Evolutionary conservation across 2,888 invertebrate genomes (phyloP).

Genomic region (Thalpophila matura): DNA sequence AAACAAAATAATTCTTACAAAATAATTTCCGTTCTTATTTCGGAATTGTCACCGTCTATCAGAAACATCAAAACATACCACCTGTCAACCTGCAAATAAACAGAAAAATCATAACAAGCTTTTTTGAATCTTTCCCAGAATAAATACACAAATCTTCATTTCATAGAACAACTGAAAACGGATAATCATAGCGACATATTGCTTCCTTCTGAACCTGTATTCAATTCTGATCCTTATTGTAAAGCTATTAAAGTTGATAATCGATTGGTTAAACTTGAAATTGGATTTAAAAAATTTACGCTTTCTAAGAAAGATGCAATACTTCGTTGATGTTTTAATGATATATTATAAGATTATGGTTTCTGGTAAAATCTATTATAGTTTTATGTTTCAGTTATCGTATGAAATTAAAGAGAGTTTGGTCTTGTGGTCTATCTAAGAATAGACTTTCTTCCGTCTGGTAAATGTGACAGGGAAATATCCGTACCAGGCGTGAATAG

Average conservation of each 20-base stretch:
- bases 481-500: too few species aligned
- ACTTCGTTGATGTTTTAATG: conserved; percentile 45
- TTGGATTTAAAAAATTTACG: conserved; percentile 34
- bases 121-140: conserved; percentile 50
- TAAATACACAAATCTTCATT: conserved; percentile 46
- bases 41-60: background rate
- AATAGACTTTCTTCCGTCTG: conserved; percentile 1
- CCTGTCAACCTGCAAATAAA: conserved; percentile 13
- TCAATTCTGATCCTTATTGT: conserved; percentile 19
- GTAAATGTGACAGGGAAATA: background rate
- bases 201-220: conserved; percentile 12
- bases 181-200: conserved; percentile 42
- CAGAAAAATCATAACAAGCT: conserved; percentile 19
- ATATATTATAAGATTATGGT: conserved; percentile 55
- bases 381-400: conserved; percentile 39
- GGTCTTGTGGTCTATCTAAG: background rate
- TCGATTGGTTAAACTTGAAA: background rate
- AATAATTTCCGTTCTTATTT: conserved; percentile 26
- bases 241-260: background rate
- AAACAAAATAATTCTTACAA: background rate
- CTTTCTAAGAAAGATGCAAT: conserved; percentile 48
- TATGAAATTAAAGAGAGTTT: conserved; percentile 12
- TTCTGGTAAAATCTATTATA: conserved; percentile 55
- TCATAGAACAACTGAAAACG: conserved; percentile 54
- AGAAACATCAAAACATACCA: conserved; percentile 40